A percentile compares a stretch with the other conserved stretches of the same genome.
phyloP scores from a whole-genome alignment of 2,113 vertebrate genomes.

The Mungos mungo region DNA sequence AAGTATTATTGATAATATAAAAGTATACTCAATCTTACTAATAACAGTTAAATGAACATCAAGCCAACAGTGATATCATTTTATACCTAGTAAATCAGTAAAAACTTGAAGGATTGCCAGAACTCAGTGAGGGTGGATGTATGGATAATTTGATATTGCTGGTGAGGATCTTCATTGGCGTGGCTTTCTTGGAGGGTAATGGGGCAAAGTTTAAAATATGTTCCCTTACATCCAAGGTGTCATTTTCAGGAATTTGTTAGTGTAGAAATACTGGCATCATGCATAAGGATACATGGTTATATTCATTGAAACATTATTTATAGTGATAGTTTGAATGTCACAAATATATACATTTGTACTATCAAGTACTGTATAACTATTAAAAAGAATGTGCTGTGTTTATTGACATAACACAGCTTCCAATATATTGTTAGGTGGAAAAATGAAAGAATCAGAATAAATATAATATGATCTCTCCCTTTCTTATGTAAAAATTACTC shows the following conservation, averaged over 20 bases:
- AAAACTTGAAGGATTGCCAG: slow-evolving; percentile 13
- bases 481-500: background rate
- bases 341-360: background rate
- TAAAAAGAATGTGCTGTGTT: slow-evolving; percentile 5
- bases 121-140: background rate
- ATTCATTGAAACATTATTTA: background rate
- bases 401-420: background rate
- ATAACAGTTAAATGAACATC: background rate
- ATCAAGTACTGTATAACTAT: background rate
- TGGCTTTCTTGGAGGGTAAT: background rate
- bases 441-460: background rate
- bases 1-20: background rate
- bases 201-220: background rate
- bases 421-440: background rate
- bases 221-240: background rate
- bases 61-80: background rate
- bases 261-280: background rate
- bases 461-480: background rate
- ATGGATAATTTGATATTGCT: background rate
- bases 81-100: background rate
- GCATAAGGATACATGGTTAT: background rate
- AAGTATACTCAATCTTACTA: background rate
- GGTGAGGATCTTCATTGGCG: background rate
- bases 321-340: background rate
- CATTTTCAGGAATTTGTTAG: slow-evolving; percentile 1